phyloP scores from a whole-genome alignment of 2,797 vertebrate genomes.

The Salmo trutta region DNA sequence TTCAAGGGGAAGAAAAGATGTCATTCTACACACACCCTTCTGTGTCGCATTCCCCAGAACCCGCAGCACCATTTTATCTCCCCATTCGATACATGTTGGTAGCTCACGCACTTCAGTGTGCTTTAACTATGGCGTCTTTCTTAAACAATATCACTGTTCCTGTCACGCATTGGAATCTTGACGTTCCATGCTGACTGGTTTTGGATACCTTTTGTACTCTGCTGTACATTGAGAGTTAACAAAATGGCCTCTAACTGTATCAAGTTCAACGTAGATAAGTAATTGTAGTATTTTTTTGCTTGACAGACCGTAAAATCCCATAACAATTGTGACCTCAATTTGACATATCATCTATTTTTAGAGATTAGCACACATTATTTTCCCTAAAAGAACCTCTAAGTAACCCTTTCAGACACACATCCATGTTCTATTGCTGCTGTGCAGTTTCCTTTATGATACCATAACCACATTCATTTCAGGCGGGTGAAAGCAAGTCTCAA shows the following conservation, averaged over 20 bases:
- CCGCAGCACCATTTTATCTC: neutral
- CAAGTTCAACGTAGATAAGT: too few species aligned
- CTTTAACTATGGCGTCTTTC: conserved; percentile 35
- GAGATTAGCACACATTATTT: too few species aligned
- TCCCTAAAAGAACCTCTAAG: too few species aligned
- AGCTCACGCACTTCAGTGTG: neutral
- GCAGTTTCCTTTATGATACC: too few species aligned
- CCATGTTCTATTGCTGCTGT: too few species aligned
- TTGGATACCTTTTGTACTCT: neutral
- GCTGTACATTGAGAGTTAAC: neutral
- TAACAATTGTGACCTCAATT: neutral
- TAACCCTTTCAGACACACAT: too few species aligned
- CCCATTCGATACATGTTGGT: neutral
- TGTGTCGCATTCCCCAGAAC: neutral
- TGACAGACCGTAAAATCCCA: neutral
- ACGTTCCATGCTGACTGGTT: neutral
- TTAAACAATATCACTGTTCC: conserved; percentile 62
- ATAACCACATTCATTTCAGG: too few species aligned
- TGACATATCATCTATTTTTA: neutral
- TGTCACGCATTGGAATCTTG: neutral
- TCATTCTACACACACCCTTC: neutral
- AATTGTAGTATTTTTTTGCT: neutral
- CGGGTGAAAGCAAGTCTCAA: neutral
- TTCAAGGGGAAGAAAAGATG: conserved; percentile 10
- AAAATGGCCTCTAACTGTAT: neutral